Evolutionary conservation across 2,888 invertebrate genomes (phyloP).

Genomic region (Heliconius sara): DNA sequence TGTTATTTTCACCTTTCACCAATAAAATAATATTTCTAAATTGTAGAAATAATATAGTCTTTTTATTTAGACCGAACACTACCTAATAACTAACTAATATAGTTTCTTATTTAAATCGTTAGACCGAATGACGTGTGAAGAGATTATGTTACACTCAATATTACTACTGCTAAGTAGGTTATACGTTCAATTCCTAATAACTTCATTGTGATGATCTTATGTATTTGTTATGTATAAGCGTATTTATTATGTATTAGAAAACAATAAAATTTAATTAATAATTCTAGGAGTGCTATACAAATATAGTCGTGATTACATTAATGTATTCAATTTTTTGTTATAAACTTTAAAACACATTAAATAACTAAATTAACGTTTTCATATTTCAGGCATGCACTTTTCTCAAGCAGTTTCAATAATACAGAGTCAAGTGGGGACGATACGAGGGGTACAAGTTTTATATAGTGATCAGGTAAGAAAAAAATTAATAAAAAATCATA

Average conservation of each 20-base stretch:
- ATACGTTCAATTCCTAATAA: not conserved
- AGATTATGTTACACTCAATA: not conserved
- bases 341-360: not conserved
- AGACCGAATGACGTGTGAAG: not conserved
- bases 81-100: no score
- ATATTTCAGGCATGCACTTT: conserved; percentile 96
- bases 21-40: no score
- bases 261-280: no score
- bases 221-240: no score
- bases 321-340: not conserved
- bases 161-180: not conserved
- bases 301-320: no score
- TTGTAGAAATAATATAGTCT: no score
- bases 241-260: no score
- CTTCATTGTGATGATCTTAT: not conserved
- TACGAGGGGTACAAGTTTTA: conserved; percentile 97
- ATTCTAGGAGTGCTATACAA: no score
- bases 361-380: conserved; percentile 11
- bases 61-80: no score
- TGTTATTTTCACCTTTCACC: no score
- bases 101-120: no score
- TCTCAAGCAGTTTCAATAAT: conserved; percentile 98
- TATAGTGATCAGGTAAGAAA: conserved; percentile 94
- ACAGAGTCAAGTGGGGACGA: conserved; percentile 97
- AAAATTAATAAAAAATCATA: not conserved